phyloP scores from a whole-genome alignment of 2,113 vertebrate genomes.

The Phalacrocorax carbo region DNA sequence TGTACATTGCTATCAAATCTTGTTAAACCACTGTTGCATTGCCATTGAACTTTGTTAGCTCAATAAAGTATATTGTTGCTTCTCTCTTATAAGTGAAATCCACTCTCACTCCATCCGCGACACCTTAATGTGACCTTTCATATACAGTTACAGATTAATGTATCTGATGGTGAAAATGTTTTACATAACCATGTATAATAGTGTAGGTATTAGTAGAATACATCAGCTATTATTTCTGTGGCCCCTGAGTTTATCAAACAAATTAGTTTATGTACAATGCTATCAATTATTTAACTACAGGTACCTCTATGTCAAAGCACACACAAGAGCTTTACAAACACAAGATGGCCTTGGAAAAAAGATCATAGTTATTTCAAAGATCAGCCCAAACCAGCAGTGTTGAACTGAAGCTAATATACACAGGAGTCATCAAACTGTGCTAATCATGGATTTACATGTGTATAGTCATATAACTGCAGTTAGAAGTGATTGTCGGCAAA shows the following conservation, averaged over 20 bases:
- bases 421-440: background rate
- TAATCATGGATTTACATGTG: background rate
- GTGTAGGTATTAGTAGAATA: background rate
- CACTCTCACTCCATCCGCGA: too few species aligned
- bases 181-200: background rate
- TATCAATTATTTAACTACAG: background rate
- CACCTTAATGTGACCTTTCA: fast-evolving
- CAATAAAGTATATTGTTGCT: too few species aligned
- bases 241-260: background rate
- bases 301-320: background rate
- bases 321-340: background rate
- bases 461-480: background rate
- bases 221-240: background rate
- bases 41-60: too few species aligned
- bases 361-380: background rate
- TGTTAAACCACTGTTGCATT: too few species aligned
- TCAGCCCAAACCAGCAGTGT: background rate
- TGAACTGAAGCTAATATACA: background rate
- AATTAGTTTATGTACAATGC: background rate
- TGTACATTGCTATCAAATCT: too few species aligned
- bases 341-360: background rate
- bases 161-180: background rate
- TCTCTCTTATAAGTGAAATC: too few species aligned
- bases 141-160: background rate
- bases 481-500: background rate